Conservation (phyloP, 1,140 invertebrate genomes). For the Drosophila pectinifera region DNA sequence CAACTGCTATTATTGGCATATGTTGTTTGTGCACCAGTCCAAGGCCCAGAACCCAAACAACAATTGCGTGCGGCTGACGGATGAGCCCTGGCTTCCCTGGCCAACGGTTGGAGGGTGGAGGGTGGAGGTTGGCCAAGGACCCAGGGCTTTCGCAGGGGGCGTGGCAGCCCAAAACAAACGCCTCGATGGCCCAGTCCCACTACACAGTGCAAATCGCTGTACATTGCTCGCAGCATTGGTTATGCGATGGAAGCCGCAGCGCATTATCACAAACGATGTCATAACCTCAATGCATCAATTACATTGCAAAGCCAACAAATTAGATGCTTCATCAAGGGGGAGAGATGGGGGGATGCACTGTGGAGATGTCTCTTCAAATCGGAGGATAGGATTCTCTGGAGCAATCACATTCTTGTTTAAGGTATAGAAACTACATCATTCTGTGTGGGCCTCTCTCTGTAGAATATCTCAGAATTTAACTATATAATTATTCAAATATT, state of each 20-base stretch:
- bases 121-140: not conserved
- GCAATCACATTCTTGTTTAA: no score
- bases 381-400: no score
- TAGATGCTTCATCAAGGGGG: conserved; percentile 55
- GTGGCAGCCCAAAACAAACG: conserved; percentile 20
- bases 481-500: no score
- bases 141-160: not conserved
- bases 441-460: no score
- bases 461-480: no score
- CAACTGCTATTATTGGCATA: conserved; percentile 59
- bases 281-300: conserved; percentile 80
- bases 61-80: conserved; percentile 52
- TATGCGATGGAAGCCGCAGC: conserved; percentile 56
- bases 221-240: conserved; percentile 29
- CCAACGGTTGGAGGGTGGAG: no score
- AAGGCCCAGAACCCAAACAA: conserved; percentile 35
- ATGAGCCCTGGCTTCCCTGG: conserved; percentile 7
- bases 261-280: conserved; percentile 74
- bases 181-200: conserved; percentile 9
- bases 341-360: not conserved
- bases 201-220: conserved; percentile 35
- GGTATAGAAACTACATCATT: no score
- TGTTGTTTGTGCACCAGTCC: conserved; percentile 32
- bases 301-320: conserved; percentile 67
- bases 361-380: no score